phyloP scores from a whole-genome alignment of 2,113 vertebrate genomes.

The Calonectris borealis region DNA sequence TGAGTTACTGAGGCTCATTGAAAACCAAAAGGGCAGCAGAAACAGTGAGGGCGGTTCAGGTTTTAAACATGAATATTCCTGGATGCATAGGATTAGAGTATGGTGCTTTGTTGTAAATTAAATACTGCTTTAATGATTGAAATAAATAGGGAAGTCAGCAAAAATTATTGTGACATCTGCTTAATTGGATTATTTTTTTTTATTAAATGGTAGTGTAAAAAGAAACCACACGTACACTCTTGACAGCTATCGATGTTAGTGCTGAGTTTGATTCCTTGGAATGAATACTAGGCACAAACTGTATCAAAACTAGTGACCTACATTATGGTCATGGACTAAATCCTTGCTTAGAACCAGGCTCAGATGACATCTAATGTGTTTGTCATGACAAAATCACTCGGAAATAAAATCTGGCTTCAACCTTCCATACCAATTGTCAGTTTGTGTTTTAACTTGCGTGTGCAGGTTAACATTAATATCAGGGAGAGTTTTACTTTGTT shows the following conservation, averaged over 20 bases:
- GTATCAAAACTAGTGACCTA: background rate
- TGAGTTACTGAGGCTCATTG: constrained; percentile 51
- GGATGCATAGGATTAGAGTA: background rate
- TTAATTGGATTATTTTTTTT: background rate
- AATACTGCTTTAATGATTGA: background rate
- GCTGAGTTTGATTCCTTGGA: background rate
- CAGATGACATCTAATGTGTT: background rate
- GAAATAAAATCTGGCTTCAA: background rate
- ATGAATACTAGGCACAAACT: background rate
- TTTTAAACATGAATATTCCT: constrained; percentile 38
- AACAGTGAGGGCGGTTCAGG: constrained; percentile 33
- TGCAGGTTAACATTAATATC: background rate
- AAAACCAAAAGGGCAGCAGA: constrained; percentile 40
- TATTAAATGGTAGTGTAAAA: background rate
- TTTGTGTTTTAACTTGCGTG: background rate
- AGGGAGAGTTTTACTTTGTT: background rate
- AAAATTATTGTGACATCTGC: background rate
- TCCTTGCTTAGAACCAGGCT: background rate
- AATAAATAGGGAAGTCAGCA: background rate
- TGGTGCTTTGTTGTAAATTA: constrained; percentile 2
- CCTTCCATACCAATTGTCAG: background rate
- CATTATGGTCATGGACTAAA: background rate
- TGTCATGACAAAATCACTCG: background rate
- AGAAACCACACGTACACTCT: background rate
- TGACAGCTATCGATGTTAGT: background rate